Evolutionary conservation across 2,113 vertebrate species (phyloP).

Genomic region (Melozone crissalis): DNA sequence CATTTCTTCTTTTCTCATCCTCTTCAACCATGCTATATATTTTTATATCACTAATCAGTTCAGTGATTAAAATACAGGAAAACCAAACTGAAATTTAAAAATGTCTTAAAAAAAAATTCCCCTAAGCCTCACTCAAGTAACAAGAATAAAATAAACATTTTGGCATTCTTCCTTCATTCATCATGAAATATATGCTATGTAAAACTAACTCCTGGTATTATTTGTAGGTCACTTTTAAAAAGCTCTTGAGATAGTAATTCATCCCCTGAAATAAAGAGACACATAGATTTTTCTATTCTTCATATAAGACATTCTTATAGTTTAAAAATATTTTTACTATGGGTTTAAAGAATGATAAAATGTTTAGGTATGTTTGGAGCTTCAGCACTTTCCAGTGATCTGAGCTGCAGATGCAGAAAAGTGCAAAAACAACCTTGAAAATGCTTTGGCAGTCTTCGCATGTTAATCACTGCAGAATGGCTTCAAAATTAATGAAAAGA

Average conservation of each 20-base stretch:
- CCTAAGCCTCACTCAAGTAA: background rate
- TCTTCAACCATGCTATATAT: background rate
- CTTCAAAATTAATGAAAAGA: constrained; percentile 66
- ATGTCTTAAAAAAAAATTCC: background rate
- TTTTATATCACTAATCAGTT: constrained; percentile 9
- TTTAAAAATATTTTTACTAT: constrained; percentile 14
- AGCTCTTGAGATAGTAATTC: background rate
- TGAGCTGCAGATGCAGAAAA: constrained; percentile 38
- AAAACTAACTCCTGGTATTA: background rate
- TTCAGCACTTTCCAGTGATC: background rate
- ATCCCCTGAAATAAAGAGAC: background rate
- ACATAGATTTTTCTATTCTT: background rate
- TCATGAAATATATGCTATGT: background rate
- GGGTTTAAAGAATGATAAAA: constrained; percentile 24
- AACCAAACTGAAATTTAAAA: background rate
- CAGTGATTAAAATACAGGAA: constrained; percentile 29
- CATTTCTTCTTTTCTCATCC: background rate
- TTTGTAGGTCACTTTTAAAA: constrained; percentile 28
- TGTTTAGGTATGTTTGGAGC: constrained; percentile 3
- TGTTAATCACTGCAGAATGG: constrained; percentile 55
- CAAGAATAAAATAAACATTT: background rate
- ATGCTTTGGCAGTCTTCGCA: constrained; percentile 49
- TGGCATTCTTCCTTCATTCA: background rate
- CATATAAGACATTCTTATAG: background rate
- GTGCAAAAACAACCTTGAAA: constrained; percentile 50